Conservation (phyloP, 2,113 vertebrate species). For the Mesembrinibis cayennensis region DNA sequence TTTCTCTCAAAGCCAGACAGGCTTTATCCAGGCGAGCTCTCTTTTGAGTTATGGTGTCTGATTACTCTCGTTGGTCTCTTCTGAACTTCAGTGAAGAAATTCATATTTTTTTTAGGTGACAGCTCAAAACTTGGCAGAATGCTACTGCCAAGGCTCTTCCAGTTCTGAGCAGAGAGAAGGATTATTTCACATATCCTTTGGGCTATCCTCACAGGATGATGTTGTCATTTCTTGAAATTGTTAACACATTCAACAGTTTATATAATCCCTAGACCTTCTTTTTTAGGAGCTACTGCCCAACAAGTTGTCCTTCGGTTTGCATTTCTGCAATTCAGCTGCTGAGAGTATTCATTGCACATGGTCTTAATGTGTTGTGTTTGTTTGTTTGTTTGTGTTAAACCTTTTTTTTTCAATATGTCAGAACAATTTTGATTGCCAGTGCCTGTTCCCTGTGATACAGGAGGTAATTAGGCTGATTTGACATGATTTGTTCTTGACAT, state of each 20-base stretch:
- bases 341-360: not conserved
- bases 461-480: not conserved
- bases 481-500: not conserved
- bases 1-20: not conserved
- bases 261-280: not conserved
- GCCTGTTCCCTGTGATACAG: not conserved
- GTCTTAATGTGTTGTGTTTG: not conserved
- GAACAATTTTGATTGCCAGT: not conserved
- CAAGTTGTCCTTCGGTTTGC: not conserved
- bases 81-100: not conserved
- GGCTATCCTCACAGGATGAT: not conserved
- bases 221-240: not conserved
- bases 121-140: not conserved
- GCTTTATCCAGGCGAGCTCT: not conserved
- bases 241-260: not conserved
- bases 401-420: not conserved
- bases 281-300: not conserved
- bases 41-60: not conserved
- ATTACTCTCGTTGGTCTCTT: not conserved
- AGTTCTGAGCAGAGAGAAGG: not conserved
- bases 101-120: not conserved
- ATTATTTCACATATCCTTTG: not conserved
- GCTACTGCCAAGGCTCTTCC: not conserved
- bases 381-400: not conserved
- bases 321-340: not conserved